A percentile compares a stretch with the other conserved stretches of the same genome.
Conservation (phyloP, 2,113 vertebrate genomes). For the Chamaea fasciata region DNA sequence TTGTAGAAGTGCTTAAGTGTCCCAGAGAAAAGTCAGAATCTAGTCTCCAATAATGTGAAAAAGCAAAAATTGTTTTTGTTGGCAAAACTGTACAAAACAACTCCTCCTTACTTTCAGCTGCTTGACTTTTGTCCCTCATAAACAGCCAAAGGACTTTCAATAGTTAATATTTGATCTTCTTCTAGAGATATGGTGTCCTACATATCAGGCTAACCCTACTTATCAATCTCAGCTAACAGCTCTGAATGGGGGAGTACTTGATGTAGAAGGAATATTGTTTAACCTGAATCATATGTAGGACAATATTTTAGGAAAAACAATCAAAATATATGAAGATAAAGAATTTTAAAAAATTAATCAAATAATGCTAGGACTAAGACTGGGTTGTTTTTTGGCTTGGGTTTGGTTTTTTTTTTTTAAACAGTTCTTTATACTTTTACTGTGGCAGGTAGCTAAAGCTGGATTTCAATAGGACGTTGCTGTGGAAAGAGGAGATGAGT, state of each 20-base stretch:
- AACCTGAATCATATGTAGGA: not conserved
- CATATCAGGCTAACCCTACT: not conserved
- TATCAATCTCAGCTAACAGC: not conserved
- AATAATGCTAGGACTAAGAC: not conserved
- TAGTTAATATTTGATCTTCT: not conserved
- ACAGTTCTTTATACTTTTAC: not conserved
- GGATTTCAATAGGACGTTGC: not conserved
- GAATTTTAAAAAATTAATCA: not conserved
- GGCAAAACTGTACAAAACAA: not conserved
- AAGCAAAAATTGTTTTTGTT: not conserved
- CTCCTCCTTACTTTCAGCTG: not conserved
- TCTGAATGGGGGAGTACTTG: not conserved
- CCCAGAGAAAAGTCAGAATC: not conserved
- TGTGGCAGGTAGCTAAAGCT: not conserved
- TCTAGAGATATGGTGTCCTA: not conserved
- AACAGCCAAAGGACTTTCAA: not conserved
- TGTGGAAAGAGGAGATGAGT: not conserved
- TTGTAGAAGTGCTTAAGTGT: not conserved
- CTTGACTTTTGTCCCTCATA: not conserved
- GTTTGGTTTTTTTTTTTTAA: not conserved
- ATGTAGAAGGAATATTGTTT: not conserved
- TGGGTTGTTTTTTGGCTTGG: rapidly evolving
- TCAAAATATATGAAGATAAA: not conserved
- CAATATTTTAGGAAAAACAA: not conserved
- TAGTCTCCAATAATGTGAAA: not conserved